Percentiles rank a stretch among this genome's conserved stretches.
These are phyloP conservation scores for Glossophaga mutica DNA, from an alignment of 2,797 vertebrate genomes.

Conservation along the genomic window DNA sequence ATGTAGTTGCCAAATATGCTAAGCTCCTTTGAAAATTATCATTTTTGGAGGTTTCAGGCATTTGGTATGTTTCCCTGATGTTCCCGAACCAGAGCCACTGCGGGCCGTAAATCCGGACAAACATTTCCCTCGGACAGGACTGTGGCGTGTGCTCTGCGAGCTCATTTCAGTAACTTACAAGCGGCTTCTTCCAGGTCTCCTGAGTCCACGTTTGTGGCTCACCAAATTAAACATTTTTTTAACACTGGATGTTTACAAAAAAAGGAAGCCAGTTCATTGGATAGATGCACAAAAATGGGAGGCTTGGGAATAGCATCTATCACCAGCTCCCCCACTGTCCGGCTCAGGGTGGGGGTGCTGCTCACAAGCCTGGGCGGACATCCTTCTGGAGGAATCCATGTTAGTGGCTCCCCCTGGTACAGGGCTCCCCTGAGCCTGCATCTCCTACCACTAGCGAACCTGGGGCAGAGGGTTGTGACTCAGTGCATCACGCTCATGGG, in stretches of 20 bases:
- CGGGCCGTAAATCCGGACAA: neutral
- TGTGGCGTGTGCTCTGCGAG: neutral
- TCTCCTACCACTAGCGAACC: neutral
- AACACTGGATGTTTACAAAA: neutral
- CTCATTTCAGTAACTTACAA: slow-evolving; percentile 40
- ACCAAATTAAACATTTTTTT: neutral
- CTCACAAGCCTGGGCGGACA: neutral
- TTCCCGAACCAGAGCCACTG: slow-evolving; percentile 25
- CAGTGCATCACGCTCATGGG: neutral
- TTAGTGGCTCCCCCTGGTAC: neutral
- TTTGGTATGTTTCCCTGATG: neutral
- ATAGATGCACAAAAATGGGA: neutral
- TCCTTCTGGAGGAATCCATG: neutral
- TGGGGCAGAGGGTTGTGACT: accelerated
- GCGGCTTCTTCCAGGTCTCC: neutral
- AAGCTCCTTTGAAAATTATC: slow-evolving; percentile 33
- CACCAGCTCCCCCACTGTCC: neutral
- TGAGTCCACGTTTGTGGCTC: neutral
- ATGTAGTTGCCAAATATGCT: slow-evolving; percentile 28
- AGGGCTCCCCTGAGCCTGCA: neutral
- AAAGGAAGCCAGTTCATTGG: neutral
- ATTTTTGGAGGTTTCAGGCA: neutral
- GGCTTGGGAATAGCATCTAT: neutral
- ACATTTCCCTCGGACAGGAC: neutral
- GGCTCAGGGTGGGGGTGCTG: neutral